These are phyloP conservation scores for Caenorhabditis drosophilae DNA, from an alignment of 2,888 invertebrate genomes.

Conservation along the genomic window DNA sequence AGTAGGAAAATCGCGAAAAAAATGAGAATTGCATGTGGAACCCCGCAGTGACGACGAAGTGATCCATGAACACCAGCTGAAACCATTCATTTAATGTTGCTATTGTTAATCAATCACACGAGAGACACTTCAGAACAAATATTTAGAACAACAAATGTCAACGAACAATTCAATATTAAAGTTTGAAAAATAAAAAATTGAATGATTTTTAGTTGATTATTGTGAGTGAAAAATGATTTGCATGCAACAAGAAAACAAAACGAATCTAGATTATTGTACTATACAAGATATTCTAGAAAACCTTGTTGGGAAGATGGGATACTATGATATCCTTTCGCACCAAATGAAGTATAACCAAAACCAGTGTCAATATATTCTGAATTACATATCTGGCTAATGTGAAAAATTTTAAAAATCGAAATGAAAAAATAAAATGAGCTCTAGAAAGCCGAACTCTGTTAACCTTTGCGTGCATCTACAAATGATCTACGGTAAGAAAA, in stretches of 20 bases:
- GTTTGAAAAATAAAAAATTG: background rate
- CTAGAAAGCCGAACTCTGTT: no score
- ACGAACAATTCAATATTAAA: no score
- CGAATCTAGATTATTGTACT: no score
- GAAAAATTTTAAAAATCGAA: background rate
- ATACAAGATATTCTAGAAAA: constrained; percentile 5
- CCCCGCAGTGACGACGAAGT: constrained; percentile 61
- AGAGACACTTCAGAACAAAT: no score
- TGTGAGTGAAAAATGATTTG: no score
- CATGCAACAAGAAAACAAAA: background rate
- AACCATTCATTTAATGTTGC: no score
- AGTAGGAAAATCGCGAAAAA: constrained; percentile 44
- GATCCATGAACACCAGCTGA: constrained; percentile 47
- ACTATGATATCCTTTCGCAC: constrained; percentile 26
- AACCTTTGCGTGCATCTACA: no score
- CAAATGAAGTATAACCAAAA: constrained; percentile 33
- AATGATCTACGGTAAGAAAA: background rate
- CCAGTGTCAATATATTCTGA: constrained; percentile 40
- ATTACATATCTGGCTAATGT: background rate
- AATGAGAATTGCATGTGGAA: constrained; percentile 58
- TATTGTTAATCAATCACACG: no score
- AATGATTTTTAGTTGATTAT: no score
- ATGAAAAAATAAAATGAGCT: no score
- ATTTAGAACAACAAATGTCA: no score
- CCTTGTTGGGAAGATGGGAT: constrained; percentile 17